Evolutionary conservation across 2,113 vertebrate genomes (phyloP), one percentile per base, ranked within the genome.

Genomic region (Podiceps cristatus): DNA sequence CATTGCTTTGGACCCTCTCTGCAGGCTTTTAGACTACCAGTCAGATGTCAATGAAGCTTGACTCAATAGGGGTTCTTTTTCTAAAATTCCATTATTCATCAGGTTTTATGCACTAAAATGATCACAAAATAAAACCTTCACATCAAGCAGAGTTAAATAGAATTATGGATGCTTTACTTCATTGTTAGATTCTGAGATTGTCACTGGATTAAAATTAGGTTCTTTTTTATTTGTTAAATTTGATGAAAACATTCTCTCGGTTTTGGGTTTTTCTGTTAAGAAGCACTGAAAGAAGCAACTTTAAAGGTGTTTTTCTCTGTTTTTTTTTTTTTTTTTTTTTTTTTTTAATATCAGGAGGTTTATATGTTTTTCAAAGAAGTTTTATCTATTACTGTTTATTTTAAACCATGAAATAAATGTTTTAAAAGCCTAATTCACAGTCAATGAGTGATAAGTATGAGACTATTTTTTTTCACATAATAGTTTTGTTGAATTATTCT

Each of bases 31-130:
- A 98, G 97, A 63, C 96, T 88, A 95, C 92, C 95, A 97, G 94
- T 97, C 95, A 98, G 97, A 98, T 97, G 96, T 98, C 97, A 96
- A 96, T 95, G 96, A 95, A 96, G 94, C 89, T 74, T 63, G 85
- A 76, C 97, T 97, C 96, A 66, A 63, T 75, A 91, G 93, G 93
- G 92, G 89, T 95, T 72, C 49, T 97, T 96, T 96, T 95, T 89
- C 73, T 94, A 35, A 82, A 96, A 96, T 96, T 96, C 93, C 92
- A 97, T 98, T 98, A 94, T 98, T 98, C 95, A 97, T 90, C 93
- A 53, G 91, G 88, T 87, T 81, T 94, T 83, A 83, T 87, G 88
- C 87, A 85, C 91, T 94, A 92, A 98, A 98, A 98, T 96, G 81
- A 95, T 97, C 94, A 90, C 90, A 90, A 97, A 98, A 96, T 92